A percentile compares a stretch with the other conserved stretches of the same genome.
phyloP scores from a whole-genome alignment of 2,797 vertebrate species.

The Microtus californicus region DNA sequence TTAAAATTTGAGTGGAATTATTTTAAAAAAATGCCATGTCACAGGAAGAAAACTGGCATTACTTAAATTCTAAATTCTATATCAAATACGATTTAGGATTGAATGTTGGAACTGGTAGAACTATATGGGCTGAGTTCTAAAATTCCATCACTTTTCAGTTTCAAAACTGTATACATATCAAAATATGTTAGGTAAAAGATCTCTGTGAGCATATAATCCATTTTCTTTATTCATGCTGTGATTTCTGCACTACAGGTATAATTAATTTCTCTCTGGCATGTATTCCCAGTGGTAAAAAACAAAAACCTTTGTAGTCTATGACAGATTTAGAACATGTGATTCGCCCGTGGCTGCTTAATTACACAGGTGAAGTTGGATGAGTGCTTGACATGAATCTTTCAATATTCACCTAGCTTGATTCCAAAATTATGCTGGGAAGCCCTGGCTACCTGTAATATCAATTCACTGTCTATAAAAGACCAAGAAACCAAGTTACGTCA shows the following conservation, averaged over 20 bases:
- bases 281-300: slow-evolving; percentile 39
- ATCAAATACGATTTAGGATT: background rate
- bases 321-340: slow-evolving; percentile 1
- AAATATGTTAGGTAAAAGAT: slow-evolving; percentile 1
- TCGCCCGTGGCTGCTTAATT: background rate
- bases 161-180: background rate
- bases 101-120: slow-evolving; percentile 41
- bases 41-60: background rate
- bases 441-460: background rate
- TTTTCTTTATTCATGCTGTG: slow-evolving; percentile 12
- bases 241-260: background rate
- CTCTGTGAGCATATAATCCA: background rate
- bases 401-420: background rate
- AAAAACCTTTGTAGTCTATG: background rate
- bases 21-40: slow-evolving; percentile 5
- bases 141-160: slow-evolving; percentile 23
- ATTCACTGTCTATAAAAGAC: slow-evolving; percentile 15
- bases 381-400: background rate
- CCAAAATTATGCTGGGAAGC: slow-evolving; percentile 38
- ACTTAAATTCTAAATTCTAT: slow-evolving; percentile 27
- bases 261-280: slow-evolving; percentile 42
- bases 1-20: slow-evolving; percentile 18
- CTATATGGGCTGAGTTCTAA: background rate
- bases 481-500: background rate
- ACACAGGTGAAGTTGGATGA: background rate